Conservation (phyloP, 2,113 vertebrate genomes). For the Aviceda subcristata region DNA sequence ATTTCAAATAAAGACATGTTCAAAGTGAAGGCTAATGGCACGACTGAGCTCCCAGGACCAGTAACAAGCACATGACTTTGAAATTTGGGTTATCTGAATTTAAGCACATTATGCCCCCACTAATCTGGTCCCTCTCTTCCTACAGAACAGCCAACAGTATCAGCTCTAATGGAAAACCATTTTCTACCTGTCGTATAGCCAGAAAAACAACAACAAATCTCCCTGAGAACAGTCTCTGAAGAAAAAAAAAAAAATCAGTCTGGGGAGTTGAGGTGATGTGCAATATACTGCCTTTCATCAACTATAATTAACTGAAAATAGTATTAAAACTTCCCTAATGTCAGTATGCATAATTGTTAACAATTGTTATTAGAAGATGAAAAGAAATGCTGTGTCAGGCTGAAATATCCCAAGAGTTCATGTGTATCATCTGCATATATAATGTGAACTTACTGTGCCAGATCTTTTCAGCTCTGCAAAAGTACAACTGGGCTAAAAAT, state of each 20-base stretch:
- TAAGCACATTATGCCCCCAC: neutral
- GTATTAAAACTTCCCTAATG: conserved; percentile 48
- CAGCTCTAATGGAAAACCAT: neutral
- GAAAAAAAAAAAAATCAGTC: neutral
- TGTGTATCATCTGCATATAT: conserved; percentile 57
- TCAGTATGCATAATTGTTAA: conserved; percentile 43
- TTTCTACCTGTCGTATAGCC: neutral
- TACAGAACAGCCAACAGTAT: neutral
- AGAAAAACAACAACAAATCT: neutral
- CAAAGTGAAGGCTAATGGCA: neutral
- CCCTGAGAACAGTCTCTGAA: neutral
- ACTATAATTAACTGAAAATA: conserved; percentile 61
- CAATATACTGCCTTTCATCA: conserved; percentile 44
- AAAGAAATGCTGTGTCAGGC: conserved; percentile 62
- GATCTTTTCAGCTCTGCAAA: conserved; percentile 39
- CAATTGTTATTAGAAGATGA: conserved; percentile 58
- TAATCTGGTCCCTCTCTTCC: neutral
- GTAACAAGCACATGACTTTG: neutral
- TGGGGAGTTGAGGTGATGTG: neutral
- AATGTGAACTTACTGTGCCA: conserved; percentile 45
- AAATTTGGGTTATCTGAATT: neutral
- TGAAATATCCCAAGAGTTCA: conserved; percentile 55
- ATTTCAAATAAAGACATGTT: neutral
- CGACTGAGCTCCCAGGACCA: neutral
- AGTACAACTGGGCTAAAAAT: conserved; percentile 48